These are phyloP conservation scores for Vulpes lagopus DNA, from an alignment of 2,113 vertebrate species.

Conservation along the genomic window DNA sequence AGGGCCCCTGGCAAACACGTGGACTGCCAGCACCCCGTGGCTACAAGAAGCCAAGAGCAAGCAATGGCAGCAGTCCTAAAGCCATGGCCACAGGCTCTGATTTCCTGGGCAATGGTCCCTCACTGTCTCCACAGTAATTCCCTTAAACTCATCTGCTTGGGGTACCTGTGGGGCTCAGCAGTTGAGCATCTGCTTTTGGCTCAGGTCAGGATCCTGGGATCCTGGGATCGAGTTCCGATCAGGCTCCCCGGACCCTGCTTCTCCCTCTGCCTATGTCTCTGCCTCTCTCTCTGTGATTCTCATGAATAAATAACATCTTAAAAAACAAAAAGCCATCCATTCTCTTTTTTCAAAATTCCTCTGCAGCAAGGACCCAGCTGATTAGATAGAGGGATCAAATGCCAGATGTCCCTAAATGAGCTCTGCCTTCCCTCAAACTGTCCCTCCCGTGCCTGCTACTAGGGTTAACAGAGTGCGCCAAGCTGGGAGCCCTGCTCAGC, in stretches of 20 bases:
- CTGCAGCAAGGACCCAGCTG: not conserved
- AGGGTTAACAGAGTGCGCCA: not conserved
- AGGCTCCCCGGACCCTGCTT: too few species aligned
- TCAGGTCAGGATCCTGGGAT: too few species aligned
- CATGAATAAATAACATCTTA: too few species aligned
- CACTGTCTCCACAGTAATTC: not conserved
- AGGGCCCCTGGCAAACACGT: not conserved
- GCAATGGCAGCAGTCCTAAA: not conserved
- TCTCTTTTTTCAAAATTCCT: not conserved
- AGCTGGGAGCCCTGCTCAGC: not conserved
- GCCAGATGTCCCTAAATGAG: not conserved
- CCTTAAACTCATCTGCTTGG: not conserved
- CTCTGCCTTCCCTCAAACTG: not conserved
- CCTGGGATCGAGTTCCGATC: too few species aligned
- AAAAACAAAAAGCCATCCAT: too few species aligned
- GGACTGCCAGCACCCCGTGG: not conserved
- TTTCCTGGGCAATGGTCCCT: not conserved
- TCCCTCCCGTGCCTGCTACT: not conserved
- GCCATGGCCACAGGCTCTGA: not conserved
- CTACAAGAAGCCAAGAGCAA: not conserved
- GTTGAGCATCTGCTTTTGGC: too few species aligned
- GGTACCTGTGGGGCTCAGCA: too few species aligned
- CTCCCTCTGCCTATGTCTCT: too few species aligned
- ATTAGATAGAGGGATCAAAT: not conserved
- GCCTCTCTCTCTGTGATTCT: too few species aligned